These are phyloP conservation scores for Drosophila auraria DNA, from an alignment of 1,140 invertebrate species.

Conservation along the genomic window DNA sequence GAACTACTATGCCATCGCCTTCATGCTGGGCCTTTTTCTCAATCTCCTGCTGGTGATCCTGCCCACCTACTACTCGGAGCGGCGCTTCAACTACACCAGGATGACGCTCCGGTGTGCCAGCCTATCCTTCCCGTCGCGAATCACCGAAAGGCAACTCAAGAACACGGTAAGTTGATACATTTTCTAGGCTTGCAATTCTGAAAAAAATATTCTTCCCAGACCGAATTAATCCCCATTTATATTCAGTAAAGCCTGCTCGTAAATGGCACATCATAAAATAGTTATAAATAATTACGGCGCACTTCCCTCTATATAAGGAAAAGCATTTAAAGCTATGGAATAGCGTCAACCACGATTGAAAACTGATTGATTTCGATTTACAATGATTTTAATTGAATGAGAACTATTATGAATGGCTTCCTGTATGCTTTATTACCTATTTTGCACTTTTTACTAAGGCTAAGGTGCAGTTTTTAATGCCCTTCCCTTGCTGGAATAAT, in stretches of 20 bases:
- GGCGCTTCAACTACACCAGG: slow-evolving; percentile 17
- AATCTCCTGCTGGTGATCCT: slow-evolving; percentile 51
- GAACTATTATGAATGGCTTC: neutral
- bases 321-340: neutral
- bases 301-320: neutral
- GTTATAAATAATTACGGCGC: slow-evolving; percentile 7
- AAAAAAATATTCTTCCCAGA: neutral
- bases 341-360: slow-evolving; percentile 14
- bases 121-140: slow-evolving; percentile 12
- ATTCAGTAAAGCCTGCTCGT: slow-evolving; percentile 4
- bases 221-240: slow-evolving; percentile 6
- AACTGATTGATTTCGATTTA: slow-evolving; percentile 5
- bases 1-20: slow-evolving; percentile 21
- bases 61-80: slow-evolving; percentile 34
- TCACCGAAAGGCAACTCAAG: slow-evolving; percentile 25
- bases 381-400: slow-evolving; percentile 8
- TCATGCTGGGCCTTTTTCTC: slow-evolving; percentile 15
- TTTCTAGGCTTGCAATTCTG: no score
- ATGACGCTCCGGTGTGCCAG: neutral
- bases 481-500: neutral
- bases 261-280: slow-evolving; percentile 43
- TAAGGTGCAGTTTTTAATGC: neutral
- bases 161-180: slow-evolving; percentile 44
- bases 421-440: neutral
- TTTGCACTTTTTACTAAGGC: no score